Evolutionary conservation across 2,113 vertebrate genomes (phyloP).

Genomic region (Malurus alboscapulatus): DNA sequence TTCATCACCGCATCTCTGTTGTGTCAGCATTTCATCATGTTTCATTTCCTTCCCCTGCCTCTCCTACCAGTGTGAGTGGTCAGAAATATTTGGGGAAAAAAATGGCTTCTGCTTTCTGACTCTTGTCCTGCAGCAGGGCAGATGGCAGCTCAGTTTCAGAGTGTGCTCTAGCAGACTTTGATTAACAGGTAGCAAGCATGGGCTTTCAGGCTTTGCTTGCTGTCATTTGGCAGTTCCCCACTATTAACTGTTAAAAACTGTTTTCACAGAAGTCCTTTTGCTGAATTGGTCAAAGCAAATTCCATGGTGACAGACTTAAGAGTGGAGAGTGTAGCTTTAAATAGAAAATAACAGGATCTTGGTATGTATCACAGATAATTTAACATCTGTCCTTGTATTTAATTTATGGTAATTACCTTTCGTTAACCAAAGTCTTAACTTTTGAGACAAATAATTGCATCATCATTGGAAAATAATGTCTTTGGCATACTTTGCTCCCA

Average conservation of each 20-base stretch:
- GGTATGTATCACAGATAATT: background rate
- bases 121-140: background rate
- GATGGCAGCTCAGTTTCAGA: background rate
- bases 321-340: background rate
- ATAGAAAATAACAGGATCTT: background rate
- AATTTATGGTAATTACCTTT: background rate
- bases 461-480: background rate
- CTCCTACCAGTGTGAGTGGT: background rate
- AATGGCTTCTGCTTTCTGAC: background rate
- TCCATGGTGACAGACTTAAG: background rate
- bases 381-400: background rate
- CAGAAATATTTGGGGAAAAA: background rate
- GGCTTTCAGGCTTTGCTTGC: background rate
- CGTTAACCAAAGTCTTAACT: background rate
- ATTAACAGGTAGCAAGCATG: background rate
- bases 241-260: background rate
- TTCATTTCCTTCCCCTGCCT: background rate
- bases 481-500: background rate
- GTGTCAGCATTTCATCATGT: background rate
- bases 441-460: background rate
- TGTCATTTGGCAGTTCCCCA: background rate
- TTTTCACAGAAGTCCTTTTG: background rate
- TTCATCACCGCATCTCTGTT: background rate
- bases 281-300: background rate
- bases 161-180: background rate